Evolutionary conservation across 2,888 invertebrate species (phyloP), one percentile per base, ranked within the genome.

Genomic region (Paralinhomoeus sp.): DNA sequence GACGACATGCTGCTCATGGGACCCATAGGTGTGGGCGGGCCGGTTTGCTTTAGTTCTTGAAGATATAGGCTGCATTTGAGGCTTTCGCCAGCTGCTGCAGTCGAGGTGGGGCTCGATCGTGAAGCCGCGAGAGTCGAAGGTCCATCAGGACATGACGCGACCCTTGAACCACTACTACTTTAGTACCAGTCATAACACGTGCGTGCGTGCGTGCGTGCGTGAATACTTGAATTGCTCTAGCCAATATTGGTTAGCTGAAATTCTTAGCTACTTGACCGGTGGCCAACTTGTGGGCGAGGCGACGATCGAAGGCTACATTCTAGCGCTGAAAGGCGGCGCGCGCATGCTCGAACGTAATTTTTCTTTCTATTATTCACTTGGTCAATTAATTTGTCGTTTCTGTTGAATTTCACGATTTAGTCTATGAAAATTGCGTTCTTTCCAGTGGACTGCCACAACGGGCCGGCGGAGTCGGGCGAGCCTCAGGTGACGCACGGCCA

Each of bases 181-280:
- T 44, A 67, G 67, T 31, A 68, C 71, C 5, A 72, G 71, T 2
- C 72, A 72, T 51, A 72, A 72, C 55, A 72, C 72, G 71, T 72
- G 56, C 59, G 68, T 57, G 33, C 9, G 18, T 20, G 18, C n/a
- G 5, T 44, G 5, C 7, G 27, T 37, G 5, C 5, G 12, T 22
- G 5, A 37, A 22, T 21, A 21, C 7, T 37, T 12, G 37, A 40
- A 40, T 27, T 27, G 7, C 12, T 5, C 12, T 27, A 27, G 12
- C n/a, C n/a, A 27, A 27, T 27, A 9, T 27, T 27, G 7, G 12
- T 40, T 43, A 41, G 7, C 12, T 27, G 5, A 5, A 17, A 45
- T 40, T 50, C 57, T 5, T 56, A 72, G 72, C 38, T 72, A 72
- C 53, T 56, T 72, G 45, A 61, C 61, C 21, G 69, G 67, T 38